phyloP scores from a whole-genome alignment of 2,797 vertebrate genomes.

The Alcedo quadribrachys region DNA sequence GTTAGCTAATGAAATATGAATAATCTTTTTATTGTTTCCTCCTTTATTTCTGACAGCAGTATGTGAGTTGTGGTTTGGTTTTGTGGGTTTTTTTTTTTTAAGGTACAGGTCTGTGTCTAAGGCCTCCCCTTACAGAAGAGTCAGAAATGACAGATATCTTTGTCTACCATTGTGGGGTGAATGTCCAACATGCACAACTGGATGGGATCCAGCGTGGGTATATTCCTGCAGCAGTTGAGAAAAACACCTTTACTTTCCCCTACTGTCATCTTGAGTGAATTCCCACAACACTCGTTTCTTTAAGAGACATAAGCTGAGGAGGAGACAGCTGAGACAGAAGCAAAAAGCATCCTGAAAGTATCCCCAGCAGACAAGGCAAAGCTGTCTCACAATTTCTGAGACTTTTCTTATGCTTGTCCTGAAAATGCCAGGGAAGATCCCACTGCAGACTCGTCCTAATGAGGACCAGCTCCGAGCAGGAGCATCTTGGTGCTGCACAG shows the following conservation, averaged over 20 bases:
- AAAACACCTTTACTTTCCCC: background rate
- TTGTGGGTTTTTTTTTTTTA: background rate
- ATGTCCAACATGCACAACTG: background rate
- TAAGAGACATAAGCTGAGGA: background rate
- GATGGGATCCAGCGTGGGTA: accelerated
- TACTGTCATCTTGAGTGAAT: background rate
- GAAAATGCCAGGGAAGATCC: background rate
- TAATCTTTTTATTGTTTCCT: background rate
- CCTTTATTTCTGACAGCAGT: background rate
- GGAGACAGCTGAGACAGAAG: background rate
- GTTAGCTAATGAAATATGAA: background rate
- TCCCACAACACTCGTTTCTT: background rate
- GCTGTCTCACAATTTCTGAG: background rate
- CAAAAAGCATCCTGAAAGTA: background rate
- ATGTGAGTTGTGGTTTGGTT: background rate
- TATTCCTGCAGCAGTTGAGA: background rate
- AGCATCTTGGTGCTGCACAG: background rate
- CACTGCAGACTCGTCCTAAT: background rate
- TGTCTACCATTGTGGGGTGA: background rate
- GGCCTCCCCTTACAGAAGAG: background rate
- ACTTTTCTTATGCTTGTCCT: background rate
- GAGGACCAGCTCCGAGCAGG: background rate
- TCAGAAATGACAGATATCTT: background rate
- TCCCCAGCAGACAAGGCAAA: background rate
- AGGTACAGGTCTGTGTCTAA: background rate